Evolutionary conservation across 2,797 vertebrate genomes (phyloP), one percentile per base, ranked within the genome.

Genomic region (Oryzias dopingdopingensis): DNA sequence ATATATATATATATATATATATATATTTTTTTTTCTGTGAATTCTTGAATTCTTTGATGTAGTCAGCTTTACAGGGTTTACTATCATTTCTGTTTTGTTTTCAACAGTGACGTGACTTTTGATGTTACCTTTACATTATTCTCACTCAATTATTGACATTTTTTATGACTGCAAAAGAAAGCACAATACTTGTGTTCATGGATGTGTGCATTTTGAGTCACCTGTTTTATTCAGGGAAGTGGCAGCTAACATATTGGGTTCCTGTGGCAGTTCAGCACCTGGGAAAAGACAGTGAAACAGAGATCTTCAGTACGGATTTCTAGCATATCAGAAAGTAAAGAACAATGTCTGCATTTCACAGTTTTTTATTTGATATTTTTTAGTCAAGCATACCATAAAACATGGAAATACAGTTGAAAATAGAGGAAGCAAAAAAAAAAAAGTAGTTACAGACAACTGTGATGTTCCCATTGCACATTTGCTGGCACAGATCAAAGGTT

Each of bases 241-340:
- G 2, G 93, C 88, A 65, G 94, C 93, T 75, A 91, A 85, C 79
- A 94, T 88, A 73, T 91, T 94, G 60, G 91, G 90, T 84, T 93
- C 91, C 53, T 92, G 74, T 7, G 92, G 89, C 72, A 91, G 80
- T 59, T 95, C 94, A 40, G 88, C 94, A 85, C 89, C 97, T 99
- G 88, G 50, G 90, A 75, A 77, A 48, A 83, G 43, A 77, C 53
- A 37, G 86, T 3, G 14, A 40, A 72, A 32, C 15, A 42, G 4
- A 16, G 8, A 12, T 2, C 17, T 50, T 49, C 5, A 24, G 47
- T 62, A 15, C 40, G 41, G 24, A 12, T 43, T 2, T 5, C 17
- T 40, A 22, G 17, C 7, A 5, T 3, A 32, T 12, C 20, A 24
- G 24, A 52, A 45, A 42, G 22, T 4, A 20, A 17, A 2, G 13